Conservation (phyloP, 2,797 vertebrate species). For the Gila robusta region DNA sequence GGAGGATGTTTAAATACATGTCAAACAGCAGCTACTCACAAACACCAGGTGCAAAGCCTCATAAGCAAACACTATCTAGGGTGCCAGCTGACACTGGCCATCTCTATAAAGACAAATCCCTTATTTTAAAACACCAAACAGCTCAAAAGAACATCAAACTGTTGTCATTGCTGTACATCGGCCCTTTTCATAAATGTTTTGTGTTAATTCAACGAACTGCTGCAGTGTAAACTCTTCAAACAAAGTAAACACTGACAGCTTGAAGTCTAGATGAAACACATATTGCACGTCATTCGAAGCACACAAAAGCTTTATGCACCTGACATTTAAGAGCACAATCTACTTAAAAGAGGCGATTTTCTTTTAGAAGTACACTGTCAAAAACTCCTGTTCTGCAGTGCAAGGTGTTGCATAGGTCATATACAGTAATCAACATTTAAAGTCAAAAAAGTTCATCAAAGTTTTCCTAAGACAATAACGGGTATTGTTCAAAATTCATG, state of each 20-base stretch:
- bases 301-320: not conserved
- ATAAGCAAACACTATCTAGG: not conserved
- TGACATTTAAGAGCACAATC: not conserved
- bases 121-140: not conserved
- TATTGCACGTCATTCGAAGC: not conserved
- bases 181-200: not conserved
- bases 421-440: not conserved
- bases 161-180: no score
- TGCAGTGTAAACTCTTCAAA: not conserved
- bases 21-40: conserved; percentile 1
- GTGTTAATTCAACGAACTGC: not conserved
- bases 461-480: no score
- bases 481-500: no score
- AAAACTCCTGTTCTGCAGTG: not conserved
- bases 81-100: conserved; percentile 7
- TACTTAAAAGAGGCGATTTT: no score
- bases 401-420: not conserved
- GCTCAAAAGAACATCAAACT: not conserved
- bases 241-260: not conserved
- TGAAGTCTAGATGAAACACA: conserved; percentile 30
- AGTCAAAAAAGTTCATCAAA: no score
- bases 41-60: conserved; percentile 11
- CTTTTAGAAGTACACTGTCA: not conserved
- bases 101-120: not conserved
- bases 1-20: not conserved